A percentile compares a stretch with the other conserved stretches of the same genome.
These are phyloP conservation scores for Protonemura montana DNA, from an alignment of 2,888 invertebrate genomes.

Conservation along the genomic window DNA sequence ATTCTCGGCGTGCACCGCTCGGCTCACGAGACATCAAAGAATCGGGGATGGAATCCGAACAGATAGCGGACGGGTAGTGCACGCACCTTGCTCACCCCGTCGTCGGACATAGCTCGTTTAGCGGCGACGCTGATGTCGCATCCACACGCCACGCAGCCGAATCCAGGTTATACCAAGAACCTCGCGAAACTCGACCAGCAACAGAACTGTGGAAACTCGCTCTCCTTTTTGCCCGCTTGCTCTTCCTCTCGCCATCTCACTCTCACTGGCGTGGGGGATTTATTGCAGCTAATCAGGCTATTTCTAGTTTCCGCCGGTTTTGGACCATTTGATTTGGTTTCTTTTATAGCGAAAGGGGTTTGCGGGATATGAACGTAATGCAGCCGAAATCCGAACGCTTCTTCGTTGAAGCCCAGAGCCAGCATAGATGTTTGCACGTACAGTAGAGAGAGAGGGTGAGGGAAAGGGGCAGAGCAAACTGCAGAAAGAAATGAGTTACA, in stretches of 20 bases:
- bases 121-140: not conserved
- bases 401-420: not conserved
- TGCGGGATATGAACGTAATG: not conserved
- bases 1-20: not conserved
- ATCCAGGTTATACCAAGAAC: not conserved
- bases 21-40: not conserved
- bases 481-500: no score
- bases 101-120: not conserved
- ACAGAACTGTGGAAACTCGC: no score
- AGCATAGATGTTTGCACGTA: not conserved
- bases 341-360: not conserved
- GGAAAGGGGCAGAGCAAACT: not conserved
- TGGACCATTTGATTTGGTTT: not conserved
- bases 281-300: not conserved
- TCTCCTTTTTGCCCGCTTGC: not conserved
- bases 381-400: not conserved
- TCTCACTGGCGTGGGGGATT: not conserved
- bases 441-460: not conserved
- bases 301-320: not conserved
- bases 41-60: not conserved
- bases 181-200: no score
- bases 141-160: not conserved
- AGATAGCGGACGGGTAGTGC: not conserved
- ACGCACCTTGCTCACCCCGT: no score
- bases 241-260: not conserved